A percentile compares a stretch with the other conserved stretches of the same genome.
phyloP scores from a whole-genome alignment of 2,888 invertebrate genomes.

The Nymphalis c-album region DNA sequence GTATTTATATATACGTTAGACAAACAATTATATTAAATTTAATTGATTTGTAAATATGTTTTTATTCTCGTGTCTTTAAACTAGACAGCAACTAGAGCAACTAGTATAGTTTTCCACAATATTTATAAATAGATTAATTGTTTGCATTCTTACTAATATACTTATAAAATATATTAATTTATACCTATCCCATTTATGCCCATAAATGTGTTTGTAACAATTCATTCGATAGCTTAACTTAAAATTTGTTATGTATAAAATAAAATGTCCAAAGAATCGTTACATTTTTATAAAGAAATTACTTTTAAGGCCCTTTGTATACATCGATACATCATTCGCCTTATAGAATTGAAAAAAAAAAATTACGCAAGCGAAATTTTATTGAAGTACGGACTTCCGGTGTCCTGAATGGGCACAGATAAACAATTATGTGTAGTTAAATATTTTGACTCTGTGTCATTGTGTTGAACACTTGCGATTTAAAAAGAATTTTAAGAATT shows the following conservation, averaged over 20 bases:
- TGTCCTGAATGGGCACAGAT: constrained; percentile 46
- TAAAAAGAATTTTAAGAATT: constrained; percentile 62
- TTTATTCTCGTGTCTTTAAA: too few species aligned
- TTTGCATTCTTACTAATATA: too few species aligned
- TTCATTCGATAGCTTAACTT: neutral
- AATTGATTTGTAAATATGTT: too few species aligned
- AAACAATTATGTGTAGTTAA: constrained; percentile 60
- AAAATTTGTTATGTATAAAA: neutral
- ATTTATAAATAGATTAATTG: too few species aligned
- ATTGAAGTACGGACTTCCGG: constrained; percentile 66
- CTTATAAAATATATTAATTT: too few species aligned
- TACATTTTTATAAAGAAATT: constrained; percentile 4
- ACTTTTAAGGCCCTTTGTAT: constrained; percentile 11
- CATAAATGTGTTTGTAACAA: neutral
- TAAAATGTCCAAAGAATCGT: neutral
- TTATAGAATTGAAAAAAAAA: constrained; percentile 39
- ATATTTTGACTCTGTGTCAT: constrained; percentile 70
- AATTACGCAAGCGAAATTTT: constrained; percentile 47
- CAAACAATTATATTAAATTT: too few species aligned
- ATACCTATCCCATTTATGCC: neutral
- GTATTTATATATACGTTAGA: too few species aligned
- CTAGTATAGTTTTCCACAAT: too few species aligned
- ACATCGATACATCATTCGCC: constrained; percentile 56
- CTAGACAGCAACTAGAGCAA: too few species aligned
- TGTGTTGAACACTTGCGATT: constrained; percentile 60